Conservation (phyloP, 2,113 vertebrate species). For the Acanthochromis polyacanthus region DNA sequence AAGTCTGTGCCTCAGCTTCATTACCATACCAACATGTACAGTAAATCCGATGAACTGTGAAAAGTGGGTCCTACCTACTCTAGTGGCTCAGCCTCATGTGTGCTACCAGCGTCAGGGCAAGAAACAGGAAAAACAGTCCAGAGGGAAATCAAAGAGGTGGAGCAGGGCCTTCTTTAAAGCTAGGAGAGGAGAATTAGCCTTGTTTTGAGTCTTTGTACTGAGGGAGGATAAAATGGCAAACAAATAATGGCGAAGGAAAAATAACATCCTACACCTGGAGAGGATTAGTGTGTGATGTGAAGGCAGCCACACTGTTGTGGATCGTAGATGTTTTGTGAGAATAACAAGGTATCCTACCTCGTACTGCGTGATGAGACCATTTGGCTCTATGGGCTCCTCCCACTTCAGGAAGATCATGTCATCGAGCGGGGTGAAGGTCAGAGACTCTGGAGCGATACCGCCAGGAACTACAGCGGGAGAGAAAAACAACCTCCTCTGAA, state of each 20-base stretch:
- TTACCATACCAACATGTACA: constrained; percentile 72
- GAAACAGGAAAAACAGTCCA: constrained; percentile 28
- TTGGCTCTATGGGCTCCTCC: constrained; percentile 96
- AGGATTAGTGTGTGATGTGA: constrained; percentile 30
- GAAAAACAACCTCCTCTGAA: constrained; percentile 59
- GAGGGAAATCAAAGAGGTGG: constrained; percentile 19
- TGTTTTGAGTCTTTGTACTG: constrained; percentile 40
- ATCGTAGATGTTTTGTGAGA: background rate
- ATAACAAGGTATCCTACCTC: constrained; percentile 85
- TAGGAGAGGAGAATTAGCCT: background rate
- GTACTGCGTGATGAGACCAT: constrained; percentile 95
- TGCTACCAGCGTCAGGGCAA: constrained; percentile 12
- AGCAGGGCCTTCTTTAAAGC: constrained; percentile 21
- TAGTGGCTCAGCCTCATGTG: constrained; percentile 23
- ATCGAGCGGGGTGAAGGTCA: constrained; percentile 93
- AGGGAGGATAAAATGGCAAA: constrained; percentile 22
- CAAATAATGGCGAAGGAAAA: constrained; percentile 33
- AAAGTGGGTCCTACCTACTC: constrained; percentile 56
- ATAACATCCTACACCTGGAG: constrained; percentile 40
- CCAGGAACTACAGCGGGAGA: constrained; percentile 89
- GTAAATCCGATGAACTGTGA: constrained; percentile 64
- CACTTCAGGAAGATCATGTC: constrained; percentile 98
- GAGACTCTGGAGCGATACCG: constrained; percentile 91
- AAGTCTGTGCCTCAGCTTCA: constrained; percentile 61
- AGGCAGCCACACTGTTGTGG: background rate